A percentile compares a stretch with the other conserved stretches of the same genome.
Evolutionary conservation across 2,888 invertebrate genomes (phyloP).

Genomic region (Synanthedon tipuliformis): DNA sequence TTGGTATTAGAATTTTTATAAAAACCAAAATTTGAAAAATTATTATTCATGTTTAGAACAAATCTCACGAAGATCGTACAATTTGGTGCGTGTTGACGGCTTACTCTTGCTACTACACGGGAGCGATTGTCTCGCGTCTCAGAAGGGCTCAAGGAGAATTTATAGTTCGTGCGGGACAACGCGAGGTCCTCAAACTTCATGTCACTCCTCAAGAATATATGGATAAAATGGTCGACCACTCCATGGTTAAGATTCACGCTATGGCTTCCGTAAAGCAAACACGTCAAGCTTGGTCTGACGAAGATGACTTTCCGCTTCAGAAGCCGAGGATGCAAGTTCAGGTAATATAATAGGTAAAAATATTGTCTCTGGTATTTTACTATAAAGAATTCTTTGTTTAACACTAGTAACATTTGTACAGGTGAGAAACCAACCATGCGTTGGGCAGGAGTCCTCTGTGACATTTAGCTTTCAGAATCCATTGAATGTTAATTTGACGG

Average conservation of each 20-base stretch:
- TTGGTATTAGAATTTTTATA: neutral
- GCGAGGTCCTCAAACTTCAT: conserved; percentile 72
- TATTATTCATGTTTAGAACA: conserved; percentile 50
- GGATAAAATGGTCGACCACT: conserved; percentile 77
- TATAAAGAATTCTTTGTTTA: neutral
- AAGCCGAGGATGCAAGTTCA: conserved; percentile 76
- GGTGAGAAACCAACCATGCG: conserved; percentile 60
- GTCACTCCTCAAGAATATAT: conserved; percentile 76
- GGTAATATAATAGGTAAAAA: conserved; percentile 33
- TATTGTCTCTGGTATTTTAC: neutral
- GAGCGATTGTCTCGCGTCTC: conserved; percentile 73
- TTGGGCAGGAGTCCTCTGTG: conserved; percentile 65
- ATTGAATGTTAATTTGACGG: conserved; percentile 70
- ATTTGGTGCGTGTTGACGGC: conserved; percentile 74
- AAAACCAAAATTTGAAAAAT: neutral
- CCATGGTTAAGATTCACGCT: conserved; percentile 79
- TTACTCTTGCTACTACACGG: conserved; percentile 77
- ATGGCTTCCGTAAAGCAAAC: conserved; percentile 79
- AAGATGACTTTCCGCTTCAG: conserved; percentile 77
- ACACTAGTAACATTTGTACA: conserved; percentile 11
- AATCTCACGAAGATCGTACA: conserved; percentile 72
- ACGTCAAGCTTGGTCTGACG: conserved; percentile 79
- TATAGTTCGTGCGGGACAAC: conserved; percentile 71
- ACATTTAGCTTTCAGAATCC: conserved; percentile 77
- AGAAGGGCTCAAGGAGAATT: conserved; percentile 73